Conservation (phyloP, 1,140 invertebrate genomes). For the Brachionus paranguensis region DNA sequence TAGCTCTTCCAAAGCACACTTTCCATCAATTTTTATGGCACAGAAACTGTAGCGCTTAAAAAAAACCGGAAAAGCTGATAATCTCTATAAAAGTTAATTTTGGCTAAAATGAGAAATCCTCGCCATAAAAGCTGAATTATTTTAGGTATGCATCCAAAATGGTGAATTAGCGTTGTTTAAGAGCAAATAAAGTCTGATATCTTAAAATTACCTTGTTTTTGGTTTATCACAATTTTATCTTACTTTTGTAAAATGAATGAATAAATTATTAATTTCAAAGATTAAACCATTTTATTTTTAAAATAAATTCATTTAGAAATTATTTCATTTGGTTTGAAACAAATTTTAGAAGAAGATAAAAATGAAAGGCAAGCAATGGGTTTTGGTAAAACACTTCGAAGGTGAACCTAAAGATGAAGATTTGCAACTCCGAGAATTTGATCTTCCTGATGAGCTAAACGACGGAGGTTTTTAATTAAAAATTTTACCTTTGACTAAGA, state of each 20-base stretch:
- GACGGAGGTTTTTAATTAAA: background rate
- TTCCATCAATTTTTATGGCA: no score
- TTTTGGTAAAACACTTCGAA: conserved; percentile 62
- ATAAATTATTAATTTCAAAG: background rate
- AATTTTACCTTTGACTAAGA: background rate
- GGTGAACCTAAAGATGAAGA: conserved; percentile 63
- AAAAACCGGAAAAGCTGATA: no score
- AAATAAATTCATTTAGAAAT: no score
- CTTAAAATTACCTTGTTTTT: background rate
- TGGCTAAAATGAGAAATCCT: no score
- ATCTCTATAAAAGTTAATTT: no score
- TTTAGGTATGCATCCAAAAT: background rate
- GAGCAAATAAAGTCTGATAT: background rate
- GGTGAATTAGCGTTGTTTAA: background rate
- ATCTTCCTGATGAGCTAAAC: conserved; percentile 52
- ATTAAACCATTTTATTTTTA: background rate
- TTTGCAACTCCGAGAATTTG: conserved; percentile 63
- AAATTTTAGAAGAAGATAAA: background rate
- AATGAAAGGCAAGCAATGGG: conserved; percentile 60
- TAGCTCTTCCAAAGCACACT: no score
- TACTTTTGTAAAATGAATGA: background rate
- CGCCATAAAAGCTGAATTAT: background rate
- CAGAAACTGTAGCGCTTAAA: no score
- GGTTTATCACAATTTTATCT: background rate
- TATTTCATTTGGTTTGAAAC: background rate